A percentile compares a stretch with the other conserved stretches of the same genome.
phyloP scores from a whole-genome alignment of 1,140 invertebrate genomes.

The Calliopsis andreniformis region DNA sequence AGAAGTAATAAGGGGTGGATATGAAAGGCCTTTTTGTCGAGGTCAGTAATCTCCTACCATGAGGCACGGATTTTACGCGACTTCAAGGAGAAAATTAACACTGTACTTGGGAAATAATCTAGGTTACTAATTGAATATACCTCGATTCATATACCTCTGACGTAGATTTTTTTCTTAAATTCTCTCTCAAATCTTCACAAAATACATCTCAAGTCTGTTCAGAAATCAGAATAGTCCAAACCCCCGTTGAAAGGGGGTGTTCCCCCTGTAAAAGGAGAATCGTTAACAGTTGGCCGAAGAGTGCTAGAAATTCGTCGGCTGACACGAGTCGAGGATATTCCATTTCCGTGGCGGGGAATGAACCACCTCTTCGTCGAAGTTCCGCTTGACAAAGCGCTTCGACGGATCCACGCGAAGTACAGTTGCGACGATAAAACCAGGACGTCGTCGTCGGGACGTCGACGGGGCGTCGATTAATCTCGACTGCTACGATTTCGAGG shows the following conservation, averaged over 20 bases:
- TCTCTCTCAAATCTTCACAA: background rate
- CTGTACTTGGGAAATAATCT: no score
- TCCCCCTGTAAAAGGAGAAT: constrained; percentile 34
- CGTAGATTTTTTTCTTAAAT: no score
- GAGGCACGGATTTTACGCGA: no score
- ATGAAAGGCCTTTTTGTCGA: no score
- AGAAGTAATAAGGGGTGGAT: no score
- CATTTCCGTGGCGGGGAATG: constrained; percentile 45
- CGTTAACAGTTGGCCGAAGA: constrained; percentile 57
- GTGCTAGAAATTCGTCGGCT: constrained; percentile 43
- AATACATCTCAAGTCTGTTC: no score
- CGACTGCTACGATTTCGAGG: no score
- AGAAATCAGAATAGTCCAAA: background rate
- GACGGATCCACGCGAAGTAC: constrained; percentile 47
- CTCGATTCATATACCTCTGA: no score
- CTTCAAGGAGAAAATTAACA: no score
- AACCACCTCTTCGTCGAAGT: constrained; percentile 45
- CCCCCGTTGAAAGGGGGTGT: background rate
- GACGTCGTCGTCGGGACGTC: constrained; percentile 13
- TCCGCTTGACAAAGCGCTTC: constrained; percentile 58
- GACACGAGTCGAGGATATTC: constrained; percentile 56
- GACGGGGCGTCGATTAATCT: constrained; percentile 18
- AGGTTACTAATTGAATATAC: no score
- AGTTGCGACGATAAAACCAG: constrained; percentile 54
- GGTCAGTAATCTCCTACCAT: no score